Evolutionary conservation across 2,888 invertebrate species (phyloP).

Genomic region (Melinaea marsaeus): DNA sequence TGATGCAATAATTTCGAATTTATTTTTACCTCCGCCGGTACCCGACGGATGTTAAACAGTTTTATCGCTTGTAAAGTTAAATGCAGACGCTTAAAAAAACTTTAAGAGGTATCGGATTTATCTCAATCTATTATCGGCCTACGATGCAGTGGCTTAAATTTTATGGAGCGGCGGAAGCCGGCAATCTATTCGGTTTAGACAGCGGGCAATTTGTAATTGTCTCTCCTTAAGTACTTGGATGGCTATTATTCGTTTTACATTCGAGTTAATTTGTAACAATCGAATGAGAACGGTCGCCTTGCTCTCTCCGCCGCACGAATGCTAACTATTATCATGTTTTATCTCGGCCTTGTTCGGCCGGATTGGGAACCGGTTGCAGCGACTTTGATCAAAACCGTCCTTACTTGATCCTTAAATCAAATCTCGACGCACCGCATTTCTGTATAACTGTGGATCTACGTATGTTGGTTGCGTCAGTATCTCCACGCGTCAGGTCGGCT

Average conservation of each 20-base stretch:
- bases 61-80: too few relatives aligned
- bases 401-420: slow-evolving; percentile 21
- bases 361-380: slow-evolving; percentile 64
- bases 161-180: slow-evolving; percentile 7
- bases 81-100: too few relatives aligned
- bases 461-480: slow-evolving; percentile 25
- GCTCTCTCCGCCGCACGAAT: slow-evolving; percentile 41
- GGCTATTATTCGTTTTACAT: slow-evolving; percentile 8
- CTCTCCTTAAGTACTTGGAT: slow-evolving; percentile 12
- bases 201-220: slow-evolving; percentile 13
- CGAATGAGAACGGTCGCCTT: slow-evolving; percentile 13
- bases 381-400: slow-evolving; percentile 48
- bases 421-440: not conserved
- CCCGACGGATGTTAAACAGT: too few relatives aligned
- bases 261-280: slow-evolving; percentile 22
- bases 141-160: slow-evolving; percentile 9
- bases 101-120: too few relatives aligned
- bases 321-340: slow-evolving; percentile 51
- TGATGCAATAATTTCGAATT: not conserved
- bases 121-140: too few relatives aligned
- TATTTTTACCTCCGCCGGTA: not conserved
- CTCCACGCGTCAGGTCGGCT: slow-evolving; percentile 22
- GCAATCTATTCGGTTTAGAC: slow-evolving; percentile 20
- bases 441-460: slow-evolving; percentile 18
- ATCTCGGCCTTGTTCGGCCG: slow-evolving; percentile 53